These are phyloP conservation scores for Peromyscus melanophrys DNA, from an alignment of 2,797 vertebrate genomes.

Conservation along the genomic window DNA sequence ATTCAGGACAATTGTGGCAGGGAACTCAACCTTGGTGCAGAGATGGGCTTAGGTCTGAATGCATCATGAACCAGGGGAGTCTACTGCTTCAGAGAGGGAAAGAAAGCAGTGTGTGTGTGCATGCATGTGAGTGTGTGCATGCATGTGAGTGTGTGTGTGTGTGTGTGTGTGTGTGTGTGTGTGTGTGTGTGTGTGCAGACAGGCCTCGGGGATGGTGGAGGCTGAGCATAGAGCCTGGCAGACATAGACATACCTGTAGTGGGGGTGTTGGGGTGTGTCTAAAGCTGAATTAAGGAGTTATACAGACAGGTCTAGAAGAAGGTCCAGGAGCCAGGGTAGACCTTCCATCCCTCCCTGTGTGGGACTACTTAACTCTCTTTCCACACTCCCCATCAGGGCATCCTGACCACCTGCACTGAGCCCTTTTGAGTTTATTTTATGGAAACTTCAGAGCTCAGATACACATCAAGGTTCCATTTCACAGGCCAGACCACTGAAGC, in stretches of 20 bases:
- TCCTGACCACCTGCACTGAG: not conserved
- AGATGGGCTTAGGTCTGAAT: not conserved
- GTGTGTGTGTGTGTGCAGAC: not conserved
- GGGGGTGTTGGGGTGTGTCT: not conserved
- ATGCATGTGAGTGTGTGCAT: fast-evolving
- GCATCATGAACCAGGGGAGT: not conserved
- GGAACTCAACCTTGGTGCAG: not conserved
- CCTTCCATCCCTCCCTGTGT: not conserved
- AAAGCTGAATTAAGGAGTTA: not conserved
- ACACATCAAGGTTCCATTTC: not conserved
- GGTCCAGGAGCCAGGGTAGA: fast-evolving
- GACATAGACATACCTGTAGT: not conserved
- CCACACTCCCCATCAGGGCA: not conserved
- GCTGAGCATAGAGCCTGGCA: not conserved
- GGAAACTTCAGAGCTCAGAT: not conserved
- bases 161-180: not conserved
- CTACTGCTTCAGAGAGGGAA: not conserved
- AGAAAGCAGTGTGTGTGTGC: not conserved
- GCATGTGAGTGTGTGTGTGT: fast-evolving
- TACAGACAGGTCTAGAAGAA: not conserved
- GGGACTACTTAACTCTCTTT: not conserved
- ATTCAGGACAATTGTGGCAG: not conserved
- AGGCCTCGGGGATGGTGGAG: not conserved
- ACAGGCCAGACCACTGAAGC: conserved; percentile 40
- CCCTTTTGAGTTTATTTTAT: not conserved